Evolutionary conservation across 2,888 invertebrate genomes (phyloP).

Genomic region (Scaptomyza polygonia): DNA sequence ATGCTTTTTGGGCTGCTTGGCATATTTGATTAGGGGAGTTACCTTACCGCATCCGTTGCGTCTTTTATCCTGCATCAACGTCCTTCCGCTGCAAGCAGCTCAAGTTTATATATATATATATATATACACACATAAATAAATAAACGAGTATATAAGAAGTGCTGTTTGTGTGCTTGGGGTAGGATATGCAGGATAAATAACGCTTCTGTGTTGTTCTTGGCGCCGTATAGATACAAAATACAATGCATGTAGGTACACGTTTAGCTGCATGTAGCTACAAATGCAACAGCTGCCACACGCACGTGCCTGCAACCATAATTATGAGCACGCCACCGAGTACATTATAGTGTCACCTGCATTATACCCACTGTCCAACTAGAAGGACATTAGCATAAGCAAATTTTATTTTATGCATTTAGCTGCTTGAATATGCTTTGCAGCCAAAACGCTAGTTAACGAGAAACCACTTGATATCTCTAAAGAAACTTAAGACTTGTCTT

Average conservation of each 20-base stretch:
- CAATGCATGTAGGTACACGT: constrained; percentile 1
- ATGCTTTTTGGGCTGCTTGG: constrained; percentile 20
- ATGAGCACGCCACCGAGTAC: constrained; percentile 9
- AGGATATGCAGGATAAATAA: constrained; percentile 50
- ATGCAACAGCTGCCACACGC: constrained; percentile 63
- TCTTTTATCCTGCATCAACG: constrained; percentile 58
- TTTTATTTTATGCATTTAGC: not conserved
- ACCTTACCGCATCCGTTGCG: constrained; percentile 71
- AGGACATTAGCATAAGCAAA: constrained; percentile 5
- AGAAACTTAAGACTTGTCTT: too few relatives aligned
- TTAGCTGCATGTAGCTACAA: constrained; percentile 11
- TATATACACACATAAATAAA: constrained; percentile 8
- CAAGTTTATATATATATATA: not conserved
- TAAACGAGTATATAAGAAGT: constrained; percentile 16
- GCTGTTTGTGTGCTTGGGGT: constrained; percentile 29
- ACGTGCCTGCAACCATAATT: constrained; percentile 41
- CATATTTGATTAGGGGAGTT: constrained; percentile 75
- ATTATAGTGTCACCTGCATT: constrained; percentile 38
- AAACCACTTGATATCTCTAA: too few relatives aligned
- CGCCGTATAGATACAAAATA: constrained; percentile 42
- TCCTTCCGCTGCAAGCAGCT: constrained; percentile 54
- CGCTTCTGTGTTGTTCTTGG: constrained; percentile 18
- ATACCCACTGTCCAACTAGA: not conserved
- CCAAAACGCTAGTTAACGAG: too few relatives aligned
- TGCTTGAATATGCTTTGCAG: not conserved